These are phyloP conservation scores for Chironomus tentans DNA, from an alignment of 2,888 invertebrate genomes.

Conservation along the genomic window DNA sequence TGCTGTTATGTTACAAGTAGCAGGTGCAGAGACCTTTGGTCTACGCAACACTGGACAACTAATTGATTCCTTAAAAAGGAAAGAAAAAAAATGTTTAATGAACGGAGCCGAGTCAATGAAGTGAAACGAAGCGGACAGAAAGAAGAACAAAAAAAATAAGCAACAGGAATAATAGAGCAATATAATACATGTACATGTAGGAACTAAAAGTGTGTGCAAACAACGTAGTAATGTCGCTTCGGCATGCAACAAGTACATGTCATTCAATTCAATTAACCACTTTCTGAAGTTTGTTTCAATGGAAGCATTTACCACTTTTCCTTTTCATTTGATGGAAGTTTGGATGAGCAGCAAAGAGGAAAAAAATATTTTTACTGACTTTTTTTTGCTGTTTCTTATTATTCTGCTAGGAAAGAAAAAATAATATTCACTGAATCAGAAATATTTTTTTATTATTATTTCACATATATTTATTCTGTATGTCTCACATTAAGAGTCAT, in stretches of 20 bases:
- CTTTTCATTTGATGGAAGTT: neutral
- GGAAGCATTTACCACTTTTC: slow-evolving; percentile 15
- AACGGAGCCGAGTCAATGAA: slow-evolving; percentile 5
- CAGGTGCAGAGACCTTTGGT: slow-evolving; percentile 18
- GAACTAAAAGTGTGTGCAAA: slow-evolving; percentile 1
- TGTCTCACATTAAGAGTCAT: slow-evolving; percentile 7
- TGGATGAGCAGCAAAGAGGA: neutral
- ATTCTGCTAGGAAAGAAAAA: neutral
- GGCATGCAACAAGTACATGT: slow-evolving; percentile 20
- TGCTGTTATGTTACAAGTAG: neutral
- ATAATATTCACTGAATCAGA: slow-evolving; percentile 14
- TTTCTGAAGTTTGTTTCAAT: neutral
- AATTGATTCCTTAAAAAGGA: slow-evolving; percentile 22
- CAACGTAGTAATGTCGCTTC: neutral
- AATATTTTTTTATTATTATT: neutral
- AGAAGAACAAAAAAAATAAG: neutral
- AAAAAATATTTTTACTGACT: no score
- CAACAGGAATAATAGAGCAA: neutral
- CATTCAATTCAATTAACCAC: slow-evolving; percentile 18
- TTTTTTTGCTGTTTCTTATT: neutral
- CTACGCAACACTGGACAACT: slow-evolving; percentile 14
- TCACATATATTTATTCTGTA: neutral
- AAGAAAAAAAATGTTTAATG: no score
- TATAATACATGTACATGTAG: neutral
- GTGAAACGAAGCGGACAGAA: slow-evolving; percentile 13